Conservation (phyloP, 2,113 vertebrate species). For the Nothoprocta perdicaria region DNA sequence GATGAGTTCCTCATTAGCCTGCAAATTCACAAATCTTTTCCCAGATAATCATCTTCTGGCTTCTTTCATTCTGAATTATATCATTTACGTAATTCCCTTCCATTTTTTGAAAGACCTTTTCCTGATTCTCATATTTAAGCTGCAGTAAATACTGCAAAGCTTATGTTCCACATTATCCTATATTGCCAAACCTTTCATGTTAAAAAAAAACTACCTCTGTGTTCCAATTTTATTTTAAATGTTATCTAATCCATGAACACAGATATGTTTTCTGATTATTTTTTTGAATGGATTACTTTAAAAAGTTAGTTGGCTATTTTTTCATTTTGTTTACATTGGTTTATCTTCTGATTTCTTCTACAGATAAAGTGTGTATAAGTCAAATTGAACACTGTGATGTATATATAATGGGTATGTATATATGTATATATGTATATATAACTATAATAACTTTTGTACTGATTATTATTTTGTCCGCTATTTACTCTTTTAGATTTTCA, state of each 20-base stretch:
- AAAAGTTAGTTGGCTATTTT: background rate
- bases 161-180: background rate
- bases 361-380: background rate
- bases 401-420: no score
- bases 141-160: background rate
- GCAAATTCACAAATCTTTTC: background rate
- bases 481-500: background rate
- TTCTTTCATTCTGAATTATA: background rate
- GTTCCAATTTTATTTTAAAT: background rate
- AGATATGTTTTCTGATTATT: background rate
- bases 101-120: background rate
- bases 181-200: no score
- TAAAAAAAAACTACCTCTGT: background rate
- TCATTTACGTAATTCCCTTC: fast-evolving
- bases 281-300: background rate
- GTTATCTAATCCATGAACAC: background rate
- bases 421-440: background rate
- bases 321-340: background rate
- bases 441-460: background rate
- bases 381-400: background rate
- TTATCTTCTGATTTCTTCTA: background rate
- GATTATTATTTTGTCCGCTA: background rate
- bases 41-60: background rate
- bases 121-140: background rate
- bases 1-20: background rate